Evolutionary conservation across 2,797 vertebrate species (phyloP).

Genomic region (Oreortyx pictus): DNA sequence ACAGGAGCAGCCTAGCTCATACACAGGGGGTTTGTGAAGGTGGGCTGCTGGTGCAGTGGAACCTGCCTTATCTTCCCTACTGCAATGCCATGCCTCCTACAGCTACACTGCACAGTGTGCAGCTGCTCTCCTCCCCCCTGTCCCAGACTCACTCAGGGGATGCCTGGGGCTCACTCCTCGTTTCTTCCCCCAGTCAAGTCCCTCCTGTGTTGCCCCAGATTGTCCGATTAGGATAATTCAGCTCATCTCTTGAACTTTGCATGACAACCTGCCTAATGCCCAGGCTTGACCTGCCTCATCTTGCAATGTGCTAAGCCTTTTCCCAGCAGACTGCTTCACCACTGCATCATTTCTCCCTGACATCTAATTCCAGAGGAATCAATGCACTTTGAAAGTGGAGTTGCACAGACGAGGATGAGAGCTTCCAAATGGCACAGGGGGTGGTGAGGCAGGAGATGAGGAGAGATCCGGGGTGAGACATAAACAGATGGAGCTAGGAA

Average conservation of each 20-base stretch:
- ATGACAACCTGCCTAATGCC: neutral
- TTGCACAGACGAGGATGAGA: neutral
- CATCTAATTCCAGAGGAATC: neutral
- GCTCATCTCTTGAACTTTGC: neutral
- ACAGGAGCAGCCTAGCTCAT: neutral
- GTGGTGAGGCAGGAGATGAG: accelerated
- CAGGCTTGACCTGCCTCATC: neutral
- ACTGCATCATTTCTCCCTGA: neutral
- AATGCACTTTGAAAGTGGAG: neutral
- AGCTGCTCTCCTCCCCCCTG: neutral
- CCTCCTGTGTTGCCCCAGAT: neutral
- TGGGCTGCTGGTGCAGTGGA: neutral
- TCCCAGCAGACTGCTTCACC: neutral
- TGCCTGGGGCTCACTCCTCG: neutral
- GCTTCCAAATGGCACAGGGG: neutral
- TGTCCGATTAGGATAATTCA: neutral
- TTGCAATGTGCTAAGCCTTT: neutral
- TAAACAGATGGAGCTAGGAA: neutral
- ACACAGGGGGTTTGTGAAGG: neutral
- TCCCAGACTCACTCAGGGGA: neutral
- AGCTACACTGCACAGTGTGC: neutral
- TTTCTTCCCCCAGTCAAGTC: neutral
- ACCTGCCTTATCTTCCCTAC: neutral
- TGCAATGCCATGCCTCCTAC: neutral
- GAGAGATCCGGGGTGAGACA: neutral